Base-by-base conservation (phyloP, 2,113 vertebrate species). In the Anarrhichthys ocellatus region DNA sequence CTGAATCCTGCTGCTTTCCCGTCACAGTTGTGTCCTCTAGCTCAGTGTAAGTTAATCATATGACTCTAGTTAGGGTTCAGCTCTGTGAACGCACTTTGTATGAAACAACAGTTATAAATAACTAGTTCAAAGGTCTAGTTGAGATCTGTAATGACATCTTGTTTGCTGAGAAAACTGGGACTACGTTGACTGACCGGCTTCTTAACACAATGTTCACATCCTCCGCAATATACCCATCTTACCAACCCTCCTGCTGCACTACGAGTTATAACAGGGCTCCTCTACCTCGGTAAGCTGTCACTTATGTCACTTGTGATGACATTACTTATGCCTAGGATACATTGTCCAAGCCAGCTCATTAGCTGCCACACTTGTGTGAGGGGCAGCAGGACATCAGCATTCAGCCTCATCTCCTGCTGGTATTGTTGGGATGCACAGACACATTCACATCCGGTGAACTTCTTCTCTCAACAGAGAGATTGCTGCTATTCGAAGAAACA, bases 361-460 rank as follows among this genome's bases (percentile, higher is more conserved):
- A 94, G 89, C 84, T 64, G 11, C 61, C 14, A 34, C 64, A 68
- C 87, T 89, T 89, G 79, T 88, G 78, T 86, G 76, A 92, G 81
- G 73, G 84, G 68, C 79, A 72, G 84, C 66, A 81, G 87, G 78
- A 82, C 81, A 94, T 94, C 92, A 89, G 83, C 93, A 95, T 94
- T 92, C 91, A 93, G 70, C 56, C 64, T 87, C 75, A 83, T 80
- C 80, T 88, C 76, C 88, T 87, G 74, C 84, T 80, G 66, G 76
- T 73, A 81, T 61, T 82, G 67, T 82, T 67, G 50, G 61, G 72
- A 52, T 76, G n/a, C 27, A n/a, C 64, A 61, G 77, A 86, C 84
- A 78, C 70, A 84, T 73, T 86, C 88, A 73, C 71, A 78, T 75
- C 87, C 85, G 82, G 73, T 73, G 63, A 74, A 84, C 87, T 75